phyloP scores from a whole-genome alignment of 2,797 vertebrate species.

The Etheostoma nigrum region DNA sequence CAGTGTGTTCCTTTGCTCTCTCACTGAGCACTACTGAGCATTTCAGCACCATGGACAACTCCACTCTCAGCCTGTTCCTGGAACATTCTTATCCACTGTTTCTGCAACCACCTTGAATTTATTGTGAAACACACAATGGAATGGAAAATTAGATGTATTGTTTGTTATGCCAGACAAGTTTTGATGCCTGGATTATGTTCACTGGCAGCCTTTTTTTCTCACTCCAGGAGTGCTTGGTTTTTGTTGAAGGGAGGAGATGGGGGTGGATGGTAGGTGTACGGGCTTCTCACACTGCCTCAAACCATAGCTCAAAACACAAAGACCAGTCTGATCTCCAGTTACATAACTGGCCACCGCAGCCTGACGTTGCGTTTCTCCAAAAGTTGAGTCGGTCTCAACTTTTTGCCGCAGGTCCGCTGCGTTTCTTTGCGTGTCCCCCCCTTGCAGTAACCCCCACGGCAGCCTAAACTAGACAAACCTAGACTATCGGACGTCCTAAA shows the following conservation, averaged over 20 bases:
- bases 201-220: not conserved
- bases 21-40: not conserved
- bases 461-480: no score
- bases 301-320: no score
- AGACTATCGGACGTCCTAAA: not conserved
- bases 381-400: no score
- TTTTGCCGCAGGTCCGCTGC: no score
- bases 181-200: not conserved
- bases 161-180: not conserved
- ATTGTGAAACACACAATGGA: not conserved
- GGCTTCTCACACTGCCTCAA: no score
- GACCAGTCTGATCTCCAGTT: no score
- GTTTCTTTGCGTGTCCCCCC: no score
- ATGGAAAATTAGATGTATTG: not conserved
- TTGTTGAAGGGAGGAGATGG: not conserved
- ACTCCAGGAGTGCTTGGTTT: not conserved
- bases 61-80: not conserved
- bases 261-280: not conserved
- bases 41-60: constrained; percentile 50
- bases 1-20: not conserved
- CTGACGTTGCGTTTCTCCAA: no score
- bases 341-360: no score
- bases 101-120: constrained; percentile 10
- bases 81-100: not conserved
- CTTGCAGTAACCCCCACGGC: no score